Conservation (phyloP, 2,888 invertebrate genomes). For the Malachius bipustulatus region DNA sequence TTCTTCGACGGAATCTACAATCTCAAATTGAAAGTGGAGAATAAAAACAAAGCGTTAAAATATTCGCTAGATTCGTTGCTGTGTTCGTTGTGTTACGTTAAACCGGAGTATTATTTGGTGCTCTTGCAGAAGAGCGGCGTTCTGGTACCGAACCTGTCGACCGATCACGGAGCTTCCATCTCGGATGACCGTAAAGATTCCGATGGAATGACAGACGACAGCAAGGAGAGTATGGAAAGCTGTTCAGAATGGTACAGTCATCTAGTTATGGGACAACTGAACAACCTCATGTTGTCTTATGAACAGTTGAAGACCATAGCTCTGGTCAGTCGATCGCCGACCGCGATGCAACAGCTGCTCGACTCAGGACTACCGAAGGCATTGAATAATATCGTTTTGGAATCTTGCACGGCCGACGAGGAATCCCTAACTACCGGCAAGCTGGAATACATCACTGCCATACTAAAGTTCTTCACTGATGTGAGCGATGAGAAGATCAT, state of each 20-base stretch:
- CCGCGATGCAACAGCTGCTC: constrained; percentile 62
- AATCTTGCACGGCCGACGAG: constrained; percentile 31
- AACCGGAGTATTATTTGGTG: constrained; percentile 62
- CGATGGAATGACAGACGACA: constrained; percentile 58
- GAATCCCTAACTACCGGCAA: constrained; percentile 39
- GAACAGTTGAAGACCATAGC: constrained; percentile 66
- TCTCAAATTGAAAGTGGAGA: constrained; percentile 61
- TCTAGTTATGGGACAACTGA: constrained; percentile 44
- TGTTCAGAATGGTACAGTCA: constrained; percentile 46
- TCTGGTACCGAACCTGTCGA: constrained; percentile 40
- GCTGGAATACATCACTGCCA: constrained; percentile 48
- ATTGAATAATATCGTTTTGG: constrained; percentile 49
- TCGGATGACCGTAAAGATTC: constrained; percentile 46
- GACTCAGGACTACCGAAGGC: constrained; percentile 61
- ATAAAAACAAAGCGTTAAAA: constrained; percentile 59
- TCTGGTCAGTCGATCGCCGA: constrained; percentile 67
- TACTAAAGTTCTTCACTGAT: constrained; percentile 71
- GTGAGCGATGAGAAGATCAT: constrained; percentile 69
- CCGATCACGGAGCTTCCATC: constrained; percentile 42
- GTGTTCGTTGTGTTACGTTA: constrained; percentile 76
- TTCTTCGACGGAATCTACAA: constrained; percentile 66
- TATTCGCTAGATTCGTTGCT: constrained; percentile 74
- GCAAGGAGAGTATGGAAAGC: constrained; percentile 42
- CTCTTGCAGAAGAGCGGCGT: constrained; percentile 64
- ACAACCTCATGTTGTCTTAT: constrained; percentile 44